Conservation (phyloP, 2,888 invertebrate species). For the Bombylius discolor region DNA sequence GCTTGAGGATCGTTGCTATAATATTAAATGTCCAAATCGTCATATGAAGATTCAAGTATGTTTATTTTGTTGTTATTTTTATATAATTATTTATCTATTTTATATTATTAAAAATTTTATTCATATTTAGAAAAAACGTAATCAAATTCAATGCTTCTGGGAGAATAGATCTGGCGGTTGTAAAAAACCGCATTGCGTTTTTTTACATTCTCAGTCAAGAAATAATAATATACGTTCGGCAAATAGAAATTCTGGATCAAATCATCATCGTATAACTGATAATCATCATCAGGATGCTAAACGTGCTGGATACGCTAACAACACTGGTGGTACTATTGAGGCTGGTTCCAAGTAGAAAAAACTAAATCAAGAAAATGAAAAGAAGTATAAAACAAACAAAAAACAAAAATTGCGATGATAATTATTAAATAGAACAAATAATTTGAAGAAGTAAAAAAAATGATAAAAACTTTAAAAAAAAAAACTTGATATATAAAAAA, state of each 20-base stretch:
- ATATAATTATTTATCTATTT: neutral
- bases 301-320: neutral
- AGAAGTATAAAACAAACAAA: neutral
- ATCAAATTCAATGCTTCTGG: constrained; percentile 76
- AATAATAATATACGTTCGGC: neutral
- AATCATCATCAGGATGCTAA: neutral
- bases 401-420: no score
- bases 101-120: neutral
- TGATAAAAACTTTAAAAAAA: neutral
- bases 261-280: neutral
- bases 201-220: constrained; percentile 43
- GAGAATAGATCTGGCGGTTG: constrained; percentile 76
- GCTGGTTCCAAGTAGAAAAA: neutral
- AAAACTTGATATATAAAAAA: neutral
- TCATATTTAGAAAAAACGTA: constrained; percentile 58
- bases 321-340: neutral
- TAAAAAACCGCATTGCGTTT: constrained; percentile 72
- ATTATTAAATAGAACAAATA: no score
- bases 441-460: neutral
- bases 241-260: constrained; percentile 20
- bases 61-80: constrained; percentile 3
- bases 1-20: constrained; percentile 69
- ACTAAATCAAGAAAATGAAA: neutral
- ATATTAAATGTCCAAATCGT: constrained; percentile 64
- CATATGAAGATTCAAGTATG: constrained; percentile 74